phyloP scores from a whole-genome alignment of 2,113 vertebrate species.

The Burhinus oedicnemus region DNA sequence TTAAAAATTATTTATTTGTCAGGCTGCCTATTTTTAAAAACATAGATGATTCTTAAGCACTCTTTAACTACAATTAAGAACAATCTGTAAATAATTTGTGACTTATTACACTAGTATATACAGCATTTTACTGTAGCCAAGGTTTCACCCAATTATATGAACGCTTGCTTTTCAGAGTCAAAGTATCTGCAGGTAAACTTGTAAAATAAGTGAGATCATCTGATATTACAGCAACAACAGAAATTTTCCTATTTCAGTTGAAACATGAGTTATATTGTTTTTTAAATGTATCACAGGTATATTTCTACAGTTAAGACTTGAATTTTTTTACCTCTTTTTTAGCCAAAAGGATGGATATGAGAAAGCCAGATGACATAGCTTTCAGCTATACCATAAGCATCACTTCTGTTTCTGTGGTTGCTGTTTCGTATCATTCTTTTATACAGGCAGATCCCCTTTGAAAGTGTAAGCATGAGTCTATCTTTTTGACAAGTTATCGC shows the following conservation, averaged over 20 bases:
- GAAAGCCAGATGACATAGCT: not conserved
- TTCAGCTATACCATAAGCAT: not conserved
- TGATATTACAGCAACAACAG: not conserved
- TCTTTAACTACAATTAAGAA: not conserved
- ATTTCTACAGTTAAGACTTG: not conserved
- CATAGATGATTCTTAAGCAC: not conserved
- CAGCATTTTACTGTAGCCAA: not conserved
- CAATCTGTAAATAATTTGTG: not conserved
- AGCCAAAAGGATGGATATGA: not conserved
- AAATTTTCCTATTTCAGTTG: not conserved
- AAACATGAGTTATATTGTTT: not conserved
- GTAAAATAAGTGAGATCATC: not conserved
- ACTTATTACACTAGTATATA: not conserved
- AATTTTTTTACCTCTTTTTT: not conserved
- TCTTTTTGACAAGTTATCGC: not conserved
- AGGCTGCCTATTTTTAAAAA: not conserved
- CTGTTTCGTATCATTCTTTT: not conserved
- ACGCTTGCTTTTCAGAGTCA: not conserved
- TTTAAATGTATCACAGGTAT: not conserved
- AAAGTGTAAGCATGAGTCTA: not conserved
- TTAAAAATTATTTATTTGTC: not conserved
- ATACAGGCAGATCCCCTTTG: not conserved
- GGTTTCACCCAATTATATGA: not conserved
- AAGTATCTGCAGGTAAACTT: not conserved
- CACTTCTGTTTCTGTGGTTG: not conserved